A percentile compares a stretch with the other conserved stretches of the same genome.
These are phyloP conservation scores for Autographa gamma DNA, from an alignment of 2,888 invertebrate genomes.

Conservation along the genomic window DNA sequence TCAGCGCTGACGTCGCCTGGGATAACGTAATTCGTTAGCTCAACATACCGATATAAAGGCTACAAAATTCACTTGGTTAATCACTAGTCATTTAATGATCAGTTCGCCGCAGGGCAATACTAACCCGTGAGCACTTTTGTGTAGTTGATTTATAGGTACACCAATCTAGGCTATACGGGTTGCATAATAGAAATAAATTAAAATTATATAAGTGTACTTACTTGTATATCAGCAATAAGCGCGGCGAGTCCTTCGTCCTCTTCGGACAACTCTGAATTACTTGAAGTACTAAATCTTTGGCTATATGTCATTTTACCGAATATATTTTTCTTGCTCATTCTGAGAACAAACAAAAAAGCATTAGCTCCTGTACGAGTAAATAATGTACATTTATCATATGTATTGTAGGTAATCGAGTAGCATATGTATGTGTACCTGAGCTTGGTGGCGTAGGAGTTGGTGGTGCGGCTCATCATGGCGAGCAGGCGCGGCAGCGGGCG, in stretches of 20 bases:
- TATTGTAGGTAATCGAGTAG: no score
- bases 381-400: no score
- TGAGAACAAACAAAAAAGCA: slow-evolving; percentile 66
- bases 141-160: no score
- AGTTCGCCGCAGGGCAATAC: no score
- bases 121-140: no score
- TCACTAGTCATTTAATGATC: no score
- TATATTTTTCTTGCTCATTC: slow-evolving; percentile 90
- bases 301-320: slow-evolving; percentile 87
- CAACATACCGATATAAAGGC: no score
- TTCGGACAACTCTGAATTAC: slow-evolving; percentile 91
- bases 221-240: slow-evolving; percentile 97
- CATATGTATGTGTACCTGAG: slow-evolving; percentile 88
- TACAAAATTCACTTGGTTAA: no score
- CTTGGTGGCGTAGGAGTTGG: slow-evolving; percentile 96
- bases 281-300: slow-evolving; percentile 86
- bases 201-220: slow-evolving; percentile 52
- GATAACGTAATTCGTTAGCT: neutral
- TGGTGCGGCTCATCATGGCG: slow-evolving; percentile 96
- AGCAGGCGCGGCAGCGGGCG: slow-evolving; percentile 92
- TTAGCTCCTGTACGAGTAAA: no score
- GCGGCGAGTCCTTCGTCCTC: slow-evolving; percentile 96
- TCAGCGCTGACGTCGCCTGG: slow-evolving; percentile 84
- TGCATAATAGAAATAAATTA: no score
- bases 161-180: no score